These are phyloP conservation scores for Aporophyla nigra DNA, from an alignment of 2,888 invertebrate species.

Conservation along the genomic window DNA sequence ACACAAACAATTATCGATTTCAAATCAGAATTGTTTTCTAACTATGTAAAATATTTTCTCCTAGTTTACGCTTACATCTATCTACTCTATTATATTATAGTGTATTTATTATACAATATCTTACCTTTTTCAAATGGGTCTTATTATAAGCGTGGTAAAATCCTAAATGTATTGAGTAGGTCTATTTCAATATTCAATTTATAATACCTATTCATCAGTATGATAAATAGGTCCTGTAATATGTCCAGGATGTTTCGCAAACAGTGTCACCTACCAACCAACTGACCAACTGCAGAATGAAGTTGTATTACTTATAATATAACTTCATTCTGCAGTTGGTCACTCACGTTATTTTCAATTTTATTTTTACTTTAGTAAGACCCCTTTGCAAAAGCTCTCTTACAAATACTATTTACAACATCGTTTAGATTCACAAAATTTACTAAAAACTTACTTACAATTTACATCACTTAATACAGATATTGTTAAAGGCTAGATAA, in stretches of 20 bases:
- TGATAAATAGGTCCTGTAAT: background rate
- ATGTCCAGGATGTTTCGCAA: background rate
- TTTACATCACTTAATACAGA: slow-evolving; percentile 83
- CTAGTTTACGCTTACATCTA: slow-evolving; percentile 69
- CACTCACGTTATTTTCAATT: background rate
- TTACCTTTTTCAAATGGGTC: slow-evolving; percentile 63
- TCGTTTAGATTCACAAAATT: slow-evolving; percentile 74
- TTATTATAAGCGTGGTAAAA: slow-evolving; percentile 33
- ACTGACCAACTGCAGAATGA: too few species aligned
- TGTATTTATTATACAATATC: slow-evolving; percentile 66
- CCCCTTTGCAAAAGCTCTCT: slow-evolving; percentile 65
- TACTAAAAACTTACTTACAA: slow-evolving; percentile 82
- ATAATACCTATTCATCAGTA: slow-evolving; percentile 6
- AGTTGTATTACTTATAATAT: too few species aligned
- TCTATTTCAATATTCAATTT: slow-evolving; percentile 50
- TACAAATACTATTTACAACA: slow-evolving; percentile 82
- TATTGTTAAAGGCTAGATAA: slow-evolving; percentile 83
- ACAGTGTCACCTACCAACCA: too few species aligned
- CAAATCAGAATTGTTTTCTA: slow-evolving; percentile 84
- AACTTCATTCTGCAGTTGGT: background rate
- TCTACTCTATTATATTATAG: slow-evolving; percentile 60
- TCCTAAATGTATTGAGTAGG: background rate
- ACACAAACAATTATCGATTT: slow-evolving; percentile 75
- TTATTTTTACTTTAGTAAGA: slow-evolving; percentile 48
- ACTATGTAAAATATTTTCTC: slow-evolving; percentile 84